Evolutionary conservation across 2,113 vertebrate species (phyloP), one percentile per base, ranked within the genome.

Genomic region (Tragelaphus strepsiceros): DNA sequence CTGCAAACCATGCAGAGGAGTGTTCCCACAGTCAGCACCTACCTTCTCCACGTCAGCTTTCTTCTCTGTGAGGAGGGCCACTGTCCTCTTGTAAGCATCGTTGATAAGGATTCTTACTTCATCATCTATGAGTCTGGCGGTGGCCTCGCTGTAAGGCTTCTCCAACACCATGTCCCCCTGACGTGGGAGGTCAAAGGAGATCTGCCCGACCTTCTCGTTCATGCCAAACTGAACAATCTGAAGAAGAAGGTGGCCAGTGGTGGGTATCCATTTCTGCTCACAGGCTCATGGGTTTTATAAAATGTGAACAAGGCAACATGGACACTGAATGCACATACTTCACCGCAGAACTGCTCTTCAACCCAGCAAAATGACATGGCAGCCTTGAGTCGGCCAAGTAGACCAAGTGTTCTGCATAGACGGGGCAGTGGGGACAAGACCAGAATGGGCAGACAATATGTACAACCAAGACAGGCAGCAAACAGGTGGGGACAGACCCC

Each of bases 141-240:
- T 99, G 91, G 99, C 99, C 90, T 99, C 99, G 1, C 99, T 99
- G 96, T 99, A 99, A 2, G 99, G 99, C 80, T 99, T 99, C 98
- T 99, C 99, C 61, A 99, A 98, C 28, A 99, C 99, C 99, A 99
- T 99, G 97, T 99, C 99, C 0, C 99, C 99, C 98, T 99, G 99
- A 2, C 99, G 99, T 0, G 99, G 99, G 4, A 99, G 99, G 94
- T 99, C 99, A 62, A 99, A 99, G 91, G 99, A 99, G 77, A 99
- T 99, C 98, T 99, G 99, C 2, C 99, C 99, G 46, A 99, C 99
- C 98, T 99, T 99, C 6, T 99, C 98, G 80, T 99, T 99, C 99
- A 99, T 99, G 71, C 99, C 99, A 58, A 99, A 99, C 98, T 99
- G 99, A 83, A 99, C 99, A 28, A 99, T 99, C 99, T 99, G 99